Conservation (phyloP, 2,888 invertebrate species). For the Scaeva pyrastri region DNA sequence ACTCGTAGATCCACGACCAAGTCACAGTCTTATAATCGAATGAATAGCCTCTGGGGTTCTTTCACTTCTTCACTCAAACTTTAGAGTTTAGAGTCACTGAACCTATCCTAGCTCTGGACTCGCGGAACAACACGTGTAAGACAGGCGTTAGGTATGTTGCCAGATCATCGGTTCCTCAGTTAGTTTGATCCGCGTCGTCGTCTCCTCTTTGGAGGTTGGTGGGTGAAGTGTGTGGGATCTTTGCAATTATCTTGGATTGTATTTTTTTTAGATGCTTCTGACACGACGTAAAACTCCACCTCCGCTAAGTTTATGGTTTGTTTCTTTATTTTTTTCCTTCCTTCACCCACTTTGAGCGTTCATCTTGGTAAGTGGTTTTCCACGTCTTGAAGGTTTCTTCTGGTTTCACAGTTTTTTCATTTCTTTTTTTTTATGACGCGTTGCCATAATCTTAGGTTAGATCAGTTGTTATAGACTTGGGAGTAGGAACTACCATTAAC, state of each 20-base stretch:
- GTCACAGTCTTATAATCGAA: slow-evolving; percentile 31
- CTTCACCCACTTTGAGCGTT: slow-evolving; percentile 51
- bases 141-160: slow-evolving; percentile 47
- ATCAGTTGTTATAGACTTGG: slow-evolving; percentile 29
- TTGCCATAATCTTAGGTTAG: slow-evolving; percentile 35
- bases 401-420: slow-evolving; percentile 7
- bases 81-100: slow-evolving; percentile 53
- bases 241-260: slow-evolving; percentile 59
- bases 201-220: slow-evolving; percentile 40
- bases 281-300: slow-evolving; percentile 48
- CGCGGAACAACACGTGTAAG: slow-evolving; percentile 58
- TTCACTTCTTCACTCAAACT: slow-evolving; percentile 12
- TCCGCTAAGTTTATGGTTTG: slow-evolving; percentile 34
- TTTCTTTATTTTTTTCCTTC: slow-evolving; percentile 1
- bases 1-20: background rate
- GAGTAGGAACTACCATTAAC: slow-evolving; percentile 42
- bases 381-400: slow-evolving; percentile 13
- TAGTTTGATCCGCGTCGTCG: slow-evolving; percentile 37
- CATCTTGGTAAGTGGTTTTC: slow-evolving; percentile 50
- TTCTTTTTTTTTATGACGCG: slow-evolving; percentile 25
- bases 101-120: slow-evolving; percentile 19
- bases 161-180: slow-evolving; percentile 53
- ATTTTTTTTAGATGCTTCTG: slow-evolving; percentile 23
- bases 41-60: slow-evolving; percentile 43
- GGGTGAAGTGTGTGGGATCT: slow-evolving; percentile 68